phyloP scores from a whole-genome alignment of 1,140 invertebrate species.

The Brachionus sp. region DNA sequence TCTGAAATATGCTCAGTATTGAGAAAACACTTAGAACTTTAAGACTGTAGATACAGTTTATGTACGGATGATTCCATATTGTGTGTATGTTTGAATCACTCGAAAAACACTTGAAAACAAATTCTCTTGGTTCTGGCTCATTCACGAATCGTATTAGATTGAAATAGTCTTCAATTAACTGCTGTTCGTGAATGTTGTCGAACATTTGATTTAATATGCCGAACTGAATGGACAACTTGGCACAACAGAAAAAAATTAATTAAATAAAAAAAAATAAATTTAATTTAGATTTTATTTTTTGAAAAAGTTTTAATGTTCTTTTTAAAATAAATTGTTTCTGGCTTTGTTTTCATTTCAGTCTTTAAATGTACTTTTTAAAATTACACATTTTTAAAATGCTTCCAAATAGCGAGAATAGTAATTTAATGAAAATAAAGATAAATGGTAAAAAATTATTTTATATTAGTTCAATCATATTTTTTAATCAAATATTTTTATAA shows the following conservation, averaged over 20 bases:
- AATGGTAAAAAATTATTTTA: too few species aligned
- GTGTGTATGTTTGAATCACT: neutral
- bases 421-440: too few species aligned
- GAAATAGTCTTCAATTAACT: neutral
- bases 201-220: slow-evolving; percentile 9
- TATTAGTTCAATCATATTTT: too few species aligned
- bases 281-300: too few species aligned
- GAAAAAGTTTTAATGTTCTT: too few species aligned
- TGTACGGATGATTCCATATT: slow-evolving; percentile 31
- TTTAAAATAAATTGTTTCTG: too few species aligned
- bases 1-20: slow-evolving; percentile 23
- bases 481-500: too few species aligned
- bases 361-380: too few species aligned
- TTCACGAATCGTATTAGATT: neutral
- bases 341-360: too few species aligned
- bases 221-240: neutral
- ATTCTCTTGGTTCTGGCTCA: neutral
- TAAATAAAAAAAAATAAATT: too few species aligned
- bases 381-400: too few species aligned
- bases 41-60: slow-evolving; percentile 19
- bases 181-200: neutral
- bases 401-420: too few species aligned
- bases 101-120: slow-evolving; percentile 30
- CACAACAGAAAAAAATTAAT: neutral
- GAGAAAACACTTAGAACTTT: slow-evolving; percentile 20